A percentile compares a stretch with the other conserved stretches of the same genome.
Conservation (phyloP, 2,797 vertebrate species). For the Myripristis jacobus region DNA sequence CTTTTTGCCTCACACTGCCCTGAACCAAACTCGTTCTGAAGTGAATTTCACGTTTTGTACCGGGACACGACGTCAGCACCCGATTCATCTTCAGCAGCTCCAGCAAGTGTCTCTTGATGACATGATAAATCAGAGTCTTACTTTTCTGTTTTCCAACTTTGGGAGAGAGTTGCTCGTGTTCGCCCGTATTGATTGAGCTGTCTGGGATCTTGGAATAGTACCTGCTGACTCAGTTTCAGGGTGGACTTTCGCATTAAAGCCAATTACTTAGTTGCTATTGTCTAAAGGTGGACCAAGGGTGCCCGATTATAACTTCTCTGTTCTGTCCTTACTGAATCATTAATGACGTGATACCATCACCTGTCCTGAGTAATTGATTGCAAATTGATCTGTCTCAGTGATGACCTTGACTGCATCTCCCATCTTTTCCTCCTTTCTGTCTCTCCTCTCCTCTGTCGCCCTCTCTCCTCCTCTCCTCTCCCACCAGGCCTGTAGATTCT, state of each 20-base stretch:
- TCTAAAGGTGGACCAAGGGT: slow-evolving; percentile 28
- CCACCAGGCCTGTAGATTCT: slow-evolving; percentile 83
- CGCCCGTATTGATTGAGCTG: slow-evolving; percentile 38
- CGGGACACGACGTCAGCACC: slow-evolving; percentile 12
- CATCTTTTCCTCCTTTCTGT: slow-evolving; percentile 21
- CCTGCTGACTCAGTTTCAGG: slow-evolving; percentile 36
- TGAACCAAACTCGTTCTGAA: slow-evolving; percentile 15
- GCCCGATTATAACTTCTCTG: slow-evolving; percentile 32
- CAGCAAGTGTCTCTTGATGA: slow-evolving; percentile 26
- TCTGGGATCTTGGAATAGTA: slow-evolving; percentile 23
- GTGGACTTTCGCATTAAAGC: slow-evolving; percentile 45
- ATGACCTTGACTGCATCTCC: slow-evolving; percentile 65
- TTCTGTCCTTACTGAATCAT: slow-evolving; percentile 55
- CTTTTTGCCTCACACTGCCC: slow-evolving; percentile 6
- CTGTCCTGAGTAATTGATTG: slow-evolving; percentile 64
- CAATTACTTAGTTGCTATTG: slow-evolving; percentile 26
- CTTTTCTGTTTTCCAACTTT: slow-evolving; percentile 16
- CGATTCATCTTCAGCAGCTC: slow-evolving; percentile 40
- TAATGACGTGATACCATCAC: slow-evolving; percentile 49
- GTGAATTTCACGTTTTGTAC: slow-evolving; percentile 26
- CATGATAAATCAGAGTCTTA: slow-evolving; percentile 45
- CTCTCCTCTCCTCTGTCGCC: neutral
- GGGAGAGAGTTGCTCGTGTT: slow-evolving; percentile 22
- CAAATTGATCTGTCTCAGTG: slow-evolving; percentile 44
- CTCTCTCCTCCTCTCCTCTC: slow-evolving; percentile 19